Conservation (phyloP, 2,888 invertebrate species). For the Drosophila hamatofila region DNA sequence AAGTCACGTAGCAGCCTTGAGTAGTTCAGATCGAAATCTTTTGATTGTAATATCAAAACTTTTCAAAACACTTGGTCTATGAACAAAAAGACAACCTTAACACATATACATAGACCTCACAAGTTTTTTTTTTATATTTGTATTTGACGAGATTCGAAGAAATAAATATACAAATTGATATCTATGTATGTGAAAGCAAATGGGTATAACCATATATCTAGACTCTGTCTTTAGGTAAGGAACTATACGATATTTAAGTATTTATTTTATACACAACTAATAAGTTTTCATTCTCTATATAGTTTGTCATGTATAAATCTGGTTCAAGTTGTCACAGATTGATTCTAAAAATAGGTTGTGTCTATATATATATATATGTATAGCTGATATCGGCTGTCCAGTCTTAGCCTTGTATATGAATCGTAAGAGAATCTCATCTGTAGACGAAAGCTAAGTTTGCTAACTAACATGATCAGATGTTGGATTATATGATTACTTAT, state of each 20-base stretch:
- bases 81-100: background rate
- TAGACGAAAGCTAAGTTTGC: no score
- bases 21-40: background rate
- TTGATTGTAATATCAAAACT: background rate
- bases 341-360: no score
- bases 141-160: background rate
- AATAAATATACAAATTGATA: background rate
- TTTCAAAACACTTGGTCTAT: background rate
- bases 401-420: no score
- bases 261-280: background rate
- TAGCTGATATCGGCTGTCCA: no score
- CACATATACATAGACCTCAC: background rate
- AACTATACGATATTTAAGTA: background rate
- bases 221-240: background rate
- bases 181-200: background rate
- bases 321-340: no score
- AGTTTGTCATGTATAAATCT: no score
- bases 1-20: background rate
- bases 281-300: no score
- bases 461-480: no score
- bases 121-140: background rate
- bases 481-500: background rate
- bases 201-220: background rate
- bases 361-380: no score
- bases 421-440: no score